Percentiles rank a stretch among this genome's conserved stretches.
Conservation (phyloP, 1,140 invertebrate species). For the Panagrolaimus sp. region DNA sequence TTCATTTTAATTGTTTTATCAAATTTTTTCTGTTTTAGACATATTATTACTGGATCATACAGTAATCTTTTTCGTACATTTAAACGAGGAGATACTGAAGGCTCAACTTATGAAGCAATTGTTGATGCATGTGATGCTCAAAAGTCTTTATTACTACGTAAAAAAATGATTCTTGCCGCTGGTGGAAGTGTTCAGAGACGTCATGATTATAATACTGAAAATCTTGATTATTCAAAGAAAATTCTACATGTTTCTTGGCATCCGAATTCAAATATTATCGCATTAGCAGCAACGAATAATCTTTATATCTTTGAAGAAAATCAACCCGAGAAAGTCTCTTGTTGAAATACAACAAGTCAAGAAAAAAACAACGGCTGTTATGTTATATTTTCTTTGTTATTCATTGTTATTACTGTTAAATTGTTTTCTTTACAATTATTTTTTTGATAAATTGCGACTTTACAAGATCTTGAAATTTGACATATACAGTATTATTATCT, state of each 20-base stretch:
- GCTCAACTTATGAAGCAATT: slow-evolving; percentile 72
- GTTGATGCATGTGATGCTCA: slow-evolving; percentile 84
- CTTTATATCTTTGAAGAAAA: slow-evolving; percentile 83
- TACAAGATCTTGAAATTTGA: too few relatives aligned
- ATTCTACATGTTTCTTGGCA: slow-evolving; percentile 99
- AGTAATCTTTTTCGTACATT: slow-evolving; percentile 99
- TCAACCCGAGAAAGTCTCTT: too few relatives aligned
- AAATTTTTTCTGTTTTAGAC: slow-evolving; percentile 61
- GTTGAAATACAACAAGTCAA: too few relatives aligned
- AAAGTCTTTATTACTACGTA: slow-evolving; percentile 71
- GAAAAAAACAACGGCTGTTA: too few relatives aligned
- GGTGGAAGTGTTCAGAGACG: slow-evolving; percentile 76
- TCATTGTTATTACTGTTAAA: too few relatives aligned
- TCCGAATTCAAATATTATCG: slow-evolving; percentile 93
- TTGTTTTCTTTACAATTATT: too few relatives aligned
- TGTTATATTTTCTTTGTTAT: too few relatives aligned
- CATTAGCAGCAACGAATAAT: slow-evolving; percentile 98
- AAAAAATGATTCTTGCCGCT: too few relatives aligned
- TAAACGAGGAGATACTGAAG: slow-evolving; percentile 75
- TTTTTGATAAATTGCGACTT: too few relatives aligned
- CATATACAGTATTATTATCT: too few relatives aligned
- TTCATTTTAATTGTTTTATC: not conserved
- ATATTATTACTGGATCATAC: slow-evolving; percentile 98
- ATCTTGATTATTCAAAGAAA: slow-evolving; percentile 97
- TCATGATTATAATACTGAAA: slow-evolving; percentile 98